A percentile compares a stretch with the other conserved stretches of the same genome.
Evolutionary conservation across 2,797 vertebrate genomes (phyloP).

Genomic region (Megalops cyprinoides): DNA sequence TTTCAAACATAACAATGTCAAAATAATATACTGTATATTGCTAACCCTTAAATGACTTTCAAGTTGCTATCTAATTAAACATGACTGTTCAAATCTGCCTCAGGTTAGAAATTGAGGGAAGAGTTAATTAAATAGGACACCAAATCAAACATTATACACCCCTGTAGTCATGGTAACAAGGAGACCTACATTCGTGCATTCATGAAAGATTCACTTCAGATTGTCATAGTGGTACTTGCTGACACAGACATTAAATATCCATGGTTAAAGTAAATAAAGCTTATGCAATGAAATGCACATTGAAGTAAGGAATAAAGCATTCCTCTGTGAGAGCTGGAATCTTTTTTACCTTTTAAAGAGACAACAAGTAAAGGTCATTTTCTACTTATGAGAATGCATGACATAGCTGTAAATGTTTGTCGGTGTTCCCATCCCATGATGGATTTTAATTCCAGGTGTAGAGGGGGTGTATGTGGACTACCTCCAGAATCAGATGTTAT

Average conservation of each 20-base stretch:
- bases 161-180: conserved; percentile 74
- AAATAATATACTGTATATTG: too few relatives aligned
- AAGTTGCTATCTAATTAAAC: too few relatives aligned
- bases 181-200: conserved; percentile 47
- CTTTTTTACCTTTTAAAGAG: background rate
- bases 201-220: conserved; percentile 37
- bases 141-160: conserved; percentile 57
- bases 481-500: background rate
- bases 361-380: too few relatives aligned
- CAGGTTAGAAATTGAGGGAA: background rate
- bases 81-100: background rate
- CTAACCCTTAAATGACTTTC: background rate
- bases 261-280: conserved; percentile 28
- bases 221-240: conserved; percentile 38
- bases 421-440: too few relatives aligned
- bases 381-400: too few relatives aligned
- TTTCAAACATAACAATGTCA: too few relatives aligned
- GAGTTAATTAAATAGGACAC: conserved; percentile 28
- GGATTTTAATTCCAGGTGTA: too few relatives aligned
- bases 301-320: background rate
- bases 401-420: too few relatives aligned
- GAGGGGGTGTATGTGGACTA: too few relatives aligned
- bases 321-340: background rate
- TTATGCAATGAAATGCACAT: conserved; percentile 22
- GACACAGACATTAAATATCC: conserved; percentile 34